These are phyloP conservation scores for Anagyrus pseudococci DNA, from an alignment of 2,888 invertebrate species.

Conservation along the genomic window DNA sequence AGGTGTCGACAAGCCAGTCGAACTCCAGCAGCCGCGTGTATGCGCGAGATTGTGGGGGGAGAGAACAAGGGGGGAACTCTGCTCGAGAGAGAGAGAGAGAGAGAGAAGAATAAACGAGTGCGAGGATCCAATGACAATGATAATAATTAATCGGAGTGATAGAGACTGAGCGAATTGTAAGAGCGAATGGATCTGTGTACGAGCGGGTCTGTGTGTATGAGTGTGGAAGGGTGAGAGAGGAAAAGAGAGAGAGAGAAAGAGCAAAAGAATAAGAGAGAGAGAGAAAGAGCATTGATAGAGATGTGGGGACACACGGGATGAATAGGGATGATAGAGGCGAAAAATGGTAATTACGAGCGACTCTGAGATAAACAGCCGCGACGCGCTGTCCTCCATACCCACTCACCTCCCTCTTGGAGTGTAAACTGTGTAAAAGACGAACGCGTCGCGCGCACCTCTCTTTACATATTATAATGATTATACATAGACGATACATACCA, in stretches of 20 bases:
- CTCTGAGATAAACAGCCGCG: too few species aligned
- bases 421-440: too few species aligned
- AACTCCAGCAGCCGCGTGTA: too few species aligned
- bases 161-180: conserved; percentile 2
- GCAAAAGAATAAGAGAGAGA: conserved; percentile 18
- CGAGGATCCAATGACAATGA: conserved; percentile 17
- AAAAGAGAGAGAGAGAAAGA: conserved; percentile 6
- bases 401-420: too few species aligned
- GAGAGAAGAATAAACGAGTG: conserved; percentile 2
- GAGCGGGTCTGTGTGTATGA: conserved; percentile 4
- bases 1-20: too few species aligned
- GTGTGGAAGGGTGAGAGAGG: background rate
- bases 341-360: too few species aligned
- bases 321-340: too few species aligned
- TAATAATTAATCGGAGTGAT: conserved; percentile 24
- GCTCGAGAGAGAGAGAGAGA: background rate
- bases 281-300: conserved; percentile 34
- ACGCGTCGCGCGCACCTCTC: conserved; percentile 55
- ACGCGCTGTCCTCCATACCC: too few species aligned
- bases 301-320: conserved; percentile 45
- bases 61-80: too few species aligned
- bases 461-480: conserved; percentile 61
- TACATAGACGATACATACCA: conserved; percentile 59
- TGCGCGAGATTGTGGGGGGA: too few species aligned
- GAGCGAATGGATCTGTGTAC: conserved; percentile 6